Conservation (phyloP, 2,797 vertebrate species). For the Limosa lapponica region DNA sequence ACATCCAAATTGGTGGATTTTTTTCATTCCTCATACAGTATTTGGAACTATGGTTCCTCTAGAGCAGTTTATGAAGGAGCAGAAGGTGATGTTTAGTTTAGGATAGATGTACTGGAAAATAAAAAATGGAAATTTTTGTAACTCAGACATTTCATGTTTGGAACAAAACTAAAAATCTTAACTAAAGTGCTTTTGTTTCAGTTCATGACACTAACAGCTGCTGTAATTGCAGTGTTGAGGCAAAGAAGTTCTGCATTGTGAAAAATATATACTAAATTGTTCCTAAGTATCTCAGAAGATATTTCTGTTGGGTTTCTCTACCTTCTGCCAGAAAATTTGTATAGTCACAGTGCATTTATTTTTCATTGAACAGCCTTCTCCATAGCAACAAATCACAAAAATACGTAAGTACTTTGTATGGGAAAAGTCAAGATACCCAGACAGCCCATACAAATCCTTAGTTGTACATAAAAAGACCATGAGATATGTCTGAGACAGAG, state of each 20-base stretch:
- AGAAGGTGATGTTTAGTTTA: background rate
- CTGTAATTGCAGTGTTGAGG: slow-evolving; percentile 38
- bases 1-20: background rate
- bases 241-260: slow-evolving; percentile 8
- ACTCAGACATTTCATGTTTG: slow-evolving; percentile 19
- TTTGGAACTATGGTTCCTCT: background rate
- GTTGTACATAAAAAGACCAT: background rate
- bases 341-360: slow-evolving; percentile 1
- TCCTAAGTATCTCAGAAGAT: slow-evolving; percentile 41
- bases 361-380: slow-evolving; percentile 11
- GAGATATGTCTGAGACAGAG: background rate
- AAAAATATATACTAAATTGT: slow-evolving; percentile 55
- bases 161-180: slow-evolving; percentile 48
- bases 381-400: slow-evolving; percentile 38
- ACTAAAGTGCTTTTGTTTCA: slow-evolving; percentile 22
- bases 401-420: background rate
- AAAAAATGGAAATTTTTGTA: slow-evolving; percentile 15
- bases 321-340: slow-evolving; percentile 11
- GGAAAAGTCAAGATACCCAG: background rate
- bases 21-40: background rate
- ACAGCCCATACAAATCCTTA: background rate
- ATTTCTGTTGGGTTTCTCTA: background rate
- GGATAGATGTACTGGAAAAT: background rate
- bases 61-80: background rate
- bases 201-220: slow-evolving; percentile 70